Conservation (phyloP, 2,113 vertebrate species). For the Ancistrus triradiatus region DNA sequence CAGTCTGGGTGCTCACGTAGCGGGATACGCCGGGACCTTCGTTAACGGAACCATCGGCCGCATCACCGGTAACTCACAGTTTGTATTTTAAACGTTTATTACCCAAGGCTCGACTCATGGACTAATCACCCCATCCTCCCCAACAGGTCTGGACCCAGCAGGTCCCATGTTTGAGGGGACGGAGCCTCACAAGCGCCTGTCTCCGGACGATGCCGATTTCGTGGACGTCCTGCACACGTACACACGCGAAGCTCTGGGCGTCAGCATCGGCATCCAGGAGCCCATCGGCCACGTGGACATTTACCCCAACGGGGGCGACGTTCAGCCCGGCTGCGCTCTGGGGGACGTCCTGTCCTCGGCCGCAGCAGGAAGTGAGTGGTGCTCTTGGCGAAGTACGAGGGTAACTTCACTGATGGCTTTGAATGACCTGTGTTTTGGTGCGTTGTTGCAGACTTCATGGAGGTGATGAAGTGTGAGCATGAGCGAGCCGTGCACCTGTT, state of each 20-base stretch:
- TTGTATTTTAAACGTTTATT: too few relatives aligned
- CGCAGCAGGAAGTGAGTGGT: slow-evolving; percentile 79
- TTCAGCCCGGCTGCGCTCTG: slow-evolving; percentile 86
- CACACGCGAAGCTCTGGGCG: slow-evolving; percentile 80
- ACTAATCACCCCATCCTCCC: too few relatives aligned
- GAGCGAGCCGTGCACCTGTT: slow-evolving; percentile 90
- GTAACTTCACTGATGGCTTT: too few relatives aligned
- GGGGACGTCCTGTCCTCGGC: slow-evolving; percentile 76
- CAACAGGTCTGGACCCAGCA: slow-evolving; percentile 86
- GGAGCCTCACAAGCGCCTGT: slow-evolving; percentile 77
- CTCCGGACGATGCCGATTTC: slow-evolving; percentile 89
- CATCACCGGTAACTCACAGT: slow-evolving; percentile 86
- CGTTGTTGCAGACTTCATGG: slow-evolving; percentile 72
- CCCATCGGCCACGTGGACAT: slow-evolving; percentile 91
- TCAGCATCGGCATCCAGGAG: slow-evolving; percentile 95
- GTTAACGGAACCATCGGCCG: slow-evolving; percentile 80
- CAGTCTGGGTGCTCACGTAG: slow-evolving; percentile 91
- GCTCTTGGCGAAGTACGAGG: background rate
- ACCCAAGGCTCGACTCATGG: too few relatives aligned
- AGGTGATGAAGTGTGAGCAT: slow-evolving; percentile 87
- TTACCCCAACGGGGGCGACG: slow-evolving; percentile 91
- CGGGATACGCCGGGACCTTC: slow-evolving; percentile 84
- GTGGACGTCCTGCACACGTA: slow-evolving; percentile 96
- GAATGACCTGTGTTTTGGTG: background rate
- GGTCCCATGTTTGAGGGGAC: slow-evolving; percentile 94